Evolutionary conservation across 2,888 invertebrate genomes (phyloP), one percentile per base, ranked within the genome.

Genomic region (Dynastes tityus): DNA sequence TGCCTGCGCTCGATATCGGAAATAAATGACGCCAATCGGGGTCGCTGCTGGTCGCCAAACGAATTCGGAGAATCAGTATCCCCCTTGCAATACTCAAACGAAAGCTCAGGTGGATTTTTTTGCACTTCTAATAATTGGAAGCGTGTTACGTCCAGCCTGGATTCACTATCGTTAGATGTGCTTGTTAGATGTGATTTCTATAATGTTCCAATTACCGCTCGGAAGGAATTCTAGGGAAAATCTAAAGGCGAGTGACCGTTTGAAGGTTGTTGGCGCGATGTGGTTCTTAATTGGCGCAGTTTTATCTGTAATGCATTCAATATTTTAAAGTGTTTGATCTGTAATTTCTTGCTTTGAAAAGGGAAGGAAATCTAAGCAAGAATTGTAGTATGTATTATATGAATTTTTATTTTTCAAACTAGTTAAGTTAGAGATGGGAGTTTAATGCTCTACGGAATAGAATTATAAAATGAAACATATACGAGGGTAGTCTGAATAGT

Each of bases 1-100:
- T 22, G 29, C 27, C 29, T 29, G 61, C 22, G 49, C 45, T 27
- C 67, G 49, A 68, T 68, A 68, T 68, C 49, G 67, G 67, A 68
- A 68, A 68, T 68, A 49, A 49, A 68, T 27, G 67, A 49, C 27
- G 67, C 67, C 67, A 68, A 68, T 68, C 45, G 67, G 67, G 29
- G 11, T 16, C 9, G 11, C 16, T 61, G 61, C 6, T 9, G 61
- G 11, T 22, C 6, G 22, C 61, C 9, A 22, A 16, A 45, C n/a
- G n/a, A 53, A 13, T 8, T 45, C 45, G 45, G 45, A 45, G 8
- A 45, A 8, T 11, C 45, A 45, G 2, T 45, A 45, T 45, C 45
- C 9, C 8, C 8, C 1, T 13, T 53, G n/a, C n/a, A 16, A 2
- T 6, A 13, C 5, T 4, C n/a, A n/a, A 53, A n/a, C 53, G 16